These are phyloP conservation scores for Cancer borealis DNA, from an alignment of 2,888 invertebrate genomes.

Conservation along the genomic window DNA sequence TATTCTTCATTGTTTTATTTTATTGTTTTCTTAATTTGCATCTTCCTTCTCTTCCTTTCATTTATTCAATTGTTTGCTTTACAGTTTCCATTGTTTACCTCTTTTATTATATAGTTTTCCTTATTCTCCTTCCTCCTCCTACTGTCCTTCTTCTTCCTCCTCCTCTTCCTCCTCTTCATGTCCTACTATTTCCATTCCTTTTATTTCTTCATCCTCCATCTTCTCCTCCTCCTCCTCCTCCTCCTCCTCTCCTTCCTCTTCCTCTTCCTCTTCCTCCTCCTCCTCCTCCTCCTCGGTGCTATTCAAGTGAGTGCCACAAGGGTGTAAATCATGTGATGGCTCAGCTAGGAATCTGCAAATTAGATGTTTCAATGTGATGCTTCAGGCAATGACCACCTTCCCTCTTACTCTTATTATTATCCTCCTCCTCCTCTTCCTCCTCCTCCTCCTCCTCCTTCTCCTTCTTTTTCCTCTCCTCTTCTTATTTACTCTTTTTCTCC, in stretches of 20 bases:
- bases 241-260: not conserved
- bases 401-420: not conserved
- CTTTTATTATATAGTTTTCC: not conserved
- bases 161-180: not conserved
- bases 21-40: not conserved
- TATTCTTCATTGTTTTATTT: not conserved
- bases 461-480: not conserved
- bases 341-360: conserved; percentile 68
- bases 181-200: not conserved
- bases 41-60: not conserved
- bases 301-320: conserved; percentile 59
- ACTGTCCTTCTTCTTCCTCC: not conserved
- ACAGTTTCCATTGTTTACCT: not conserved
- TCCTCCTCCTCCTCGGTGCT: conserved; percentile 58
- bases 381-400: conserved; percentile 30
- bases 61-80: not conserved
- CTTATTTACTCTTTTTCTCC: not conserved
- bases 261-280: not conserved
- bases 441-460: not conserved
- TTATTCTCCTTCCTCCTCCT: not conserved
- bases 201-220: not conserved
- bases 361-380: conserved; percentile 54
- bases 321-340: conserved; percentile 53
- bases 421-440: conserved; percentile 25
- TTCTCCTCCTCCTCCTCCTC: not conserved